Conservation (phyloP, 2,888 invertebrate species). For the Malachius bipustulatus region DNA sequence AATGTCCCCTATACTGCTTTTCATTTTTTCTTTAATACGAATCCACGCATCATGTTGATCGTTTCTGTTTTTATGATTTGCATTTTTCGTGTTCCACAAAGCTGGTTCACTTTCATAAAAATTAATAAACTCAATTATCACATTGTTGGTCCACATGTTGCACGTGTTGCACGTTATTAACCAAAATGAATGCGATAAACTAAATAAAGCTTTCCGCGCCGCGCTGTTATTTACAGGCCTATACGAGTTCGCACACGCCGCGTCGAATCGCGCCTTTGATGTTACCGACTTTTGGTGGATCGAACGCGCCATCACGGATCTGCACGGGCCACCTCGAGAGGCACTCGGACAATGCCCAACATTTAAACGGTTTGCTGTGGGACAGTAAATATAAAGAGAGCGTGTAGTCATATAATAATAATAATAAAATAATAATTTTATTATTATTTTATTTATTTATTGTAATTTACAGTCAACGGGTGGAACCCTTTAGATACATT, state of each 20-base stretch:
- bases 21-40: slow-evolving; percentile 10
- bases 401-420: no score
- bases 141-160: slow-evolving; percentile 8
- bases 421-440: no score
- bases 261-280: slow-evolving; percentile 9
- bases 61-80: slow-evolving; percentile 11
- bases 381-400: no score
- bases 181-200: no score
- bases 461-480: no score
- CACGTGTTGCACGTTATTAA: no score
- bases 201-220: slow-evolving; percentile 2
- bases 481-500: no score
- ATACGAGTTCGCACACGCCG: slow-evolving; percentile 3
- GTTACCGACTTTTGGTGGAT: slow-evolving; percentile 10
- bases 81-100: slow-evolving; percentile 11
- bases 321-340: slow-evolving; percentile 10
- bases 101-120: slow-evolving; percentile 11
- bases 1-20: slow-evolving; percentile 1
- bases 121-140: slow-evolving; percentile 8
- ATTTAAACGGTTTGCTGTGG: no score
- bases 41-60: slow-evolving; percentile 12
- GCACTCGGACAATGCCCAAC: no score
- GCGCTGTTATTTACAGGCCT: slow-evolving; percentile 1
- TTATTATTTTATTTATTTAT: no score
- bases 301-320: slow-evolving; percentile 11